Base-by-base conservation (phyloP, 2,888 invertebrate species). In the Meloe dianella region DNA sequence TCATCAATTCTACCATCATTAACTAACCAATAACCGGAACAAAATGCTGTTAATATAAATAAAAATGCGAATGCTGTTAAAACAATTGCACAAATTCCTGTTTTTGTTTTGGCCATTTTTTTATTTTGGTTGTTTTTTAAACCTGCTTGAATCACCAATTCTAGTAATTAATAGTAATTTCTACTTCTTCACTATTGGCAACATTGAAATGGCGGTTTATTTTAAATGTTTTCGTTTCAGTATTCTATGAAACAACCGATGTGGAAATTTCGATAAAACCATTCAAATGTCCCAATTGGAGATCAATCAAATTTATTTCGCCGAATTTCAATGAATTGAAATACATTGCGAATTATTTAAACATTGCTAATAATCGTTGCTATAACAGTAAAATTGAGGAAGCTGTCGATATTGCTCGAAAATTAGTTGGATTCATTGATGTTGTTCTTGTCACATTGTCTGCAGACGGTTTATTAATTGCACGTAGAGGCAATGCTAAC, bases 231-330 rank as follows among this genome's bases (percentile, higher is more conserved):
- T 80, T 82, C 81, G 77, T 90, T 90, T 71, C 88, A 91, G 95
- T 95, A 8, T 94, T 95, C 86, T 96, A 91, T 81, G 97, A 97
- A 81, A 95, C 96, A 0, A 96, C 96, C 0, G 96, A 96, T 78
- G 85, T 90, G 76, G 86, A 89, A 73, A 92, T 93, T 79, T 92
- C 94, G 0, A 82, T 84, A 0, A 94, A 92, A 82, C 90, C 92
- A 27, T 91, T 95, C 70, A 77, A 81, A 41, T 85, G 82, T 12
- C 77, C 82, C 12, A 76, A 82, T 57, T 86, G 85, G 83, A 80
- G 83, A 66, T 76, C 82, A 0, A 77, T 91, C 29, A 83, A 85
- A 22, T 89, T 90, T 74, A 87, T 92, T 7, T 93, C 95, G 1
- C 96, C 97, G 0, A 97, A 97, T 81, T 78, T 92, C 41, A 87